phyloP scores from a whole-genome alignment of 2,888 invertebrate genomes.

The Sesia bembeciformis region DNA sequence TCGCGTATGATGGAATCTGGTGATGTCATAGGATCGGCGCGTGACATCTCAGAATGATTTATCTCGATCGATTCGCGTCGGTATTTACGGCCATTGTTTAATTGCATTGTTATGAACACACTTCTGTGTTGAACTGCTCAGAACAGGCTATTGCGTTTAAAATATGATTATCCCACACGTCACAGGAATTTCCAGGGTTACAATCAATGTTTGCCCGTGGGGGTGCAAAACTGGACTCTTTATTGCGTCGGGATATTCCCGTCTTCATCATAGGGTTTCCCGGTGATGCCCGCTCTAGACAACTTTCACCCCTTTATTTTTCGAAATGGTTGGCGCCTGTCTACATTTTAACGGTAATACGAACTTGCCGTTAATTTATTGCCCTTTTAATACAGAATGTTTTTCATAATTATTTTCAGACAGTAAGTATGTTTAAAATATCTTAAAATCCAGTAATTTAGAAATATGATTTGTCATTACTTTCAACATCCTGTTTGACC shows the following conservation, averaged over 20 bases:
- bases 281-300: constrained; percentile 29
- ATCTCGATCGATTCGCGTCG: not conserved
- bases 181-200: constrained; percentile 48
- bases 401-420: too few species aligned
- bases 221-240: constrained; percentile 37
- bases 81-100: too few species aligned
- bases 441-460: not conserved
- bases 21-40: not conserved
- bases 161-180: constrained; percentile 20
- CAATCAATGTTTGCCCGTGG: constrained; percentile 35
- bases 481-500: constrained; percentile 13
- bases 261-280: constrained; percentile 61
- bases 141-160: not conserved
- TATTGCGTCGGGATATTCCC: constrained; percentile 43
- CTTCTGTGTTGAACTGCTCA: too few species aligned
- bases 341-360: constrained; percentile 13
- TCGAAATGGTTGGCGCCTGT: constrained; percentile 28
- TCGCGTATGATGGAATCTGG: not conserved
- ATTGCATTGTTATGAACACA: too few species aligned
- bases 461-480: constrained; percentile 8
- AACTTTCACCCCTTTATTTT: constrained; percentile 25
- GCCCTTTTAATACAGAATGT: not conserved
- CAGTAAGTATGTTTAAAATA: not conserved
- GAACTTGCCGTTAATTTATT: not conserved
- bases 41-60: not conserved